Conservation (phyloP, 2,888 invertebrate species). For the Xiphydria camelus region DNA sequence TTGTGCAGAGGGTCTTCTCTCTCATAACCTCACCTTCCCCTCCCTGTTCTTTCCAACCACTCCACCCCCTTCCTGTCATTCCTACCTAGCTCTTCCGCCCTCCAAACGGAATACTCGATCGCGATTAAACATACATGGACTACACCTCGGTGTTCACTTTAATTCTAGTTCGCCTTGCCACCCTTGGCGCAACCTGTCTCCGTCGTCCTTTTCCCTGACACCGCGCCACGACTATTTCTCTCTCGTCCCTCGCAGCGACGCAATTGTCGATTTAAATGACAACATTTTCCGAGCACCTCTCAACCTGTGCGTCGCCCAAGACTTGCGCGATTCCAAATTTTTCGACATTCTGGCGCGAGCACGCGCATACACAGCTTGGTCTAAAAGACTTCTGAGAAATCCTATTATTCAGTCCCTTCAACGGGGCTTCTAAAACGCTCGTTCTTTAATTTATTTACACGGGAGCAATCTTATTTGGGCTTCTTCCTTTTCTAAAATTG, state of each 20-base stretch:
- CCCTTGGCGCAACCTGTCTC: neutral
- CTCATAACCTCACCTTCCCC: slow-evolving; percentile 6
- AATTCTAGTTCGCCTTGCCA: slow-evolving; percentile 32
- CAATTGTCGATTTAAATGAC: no score
- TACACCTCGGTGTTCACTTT: slow-evolving; percentile 47
- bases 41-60: neutral
- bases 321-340: no score
- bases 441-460: no score
- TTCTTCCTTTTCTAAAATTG: no score
- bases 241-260: slow-evolving; percentile 2
- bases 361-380: neutral
- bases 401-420: slow-evolving; percentile 17
- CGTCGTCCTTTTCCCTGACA: no score
- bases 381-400: neutral
- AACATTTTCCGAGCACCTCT: neutral
- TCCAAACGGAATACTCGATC: slow-evolving; percentile 54
- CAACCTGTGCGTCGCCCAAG: neutral
- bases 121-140: slow-evolving; percentile 52
- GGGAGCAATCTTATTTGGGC: no score
- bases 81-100: slow-evolving; percentile 25
- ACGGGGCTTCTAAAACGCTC: no score
- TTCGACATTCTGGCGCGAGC: no score
- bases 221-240: slow-evolving; percentile 24
- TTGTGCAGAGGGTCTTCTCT: slow-evolving; percentile 20
- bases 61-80: neutral